Evolutionary conservation across 2,888 invertebrate genomes (phyloP), one percentile per base, ranked within the genome.

Genomic region (Protula sp.): DNA sequence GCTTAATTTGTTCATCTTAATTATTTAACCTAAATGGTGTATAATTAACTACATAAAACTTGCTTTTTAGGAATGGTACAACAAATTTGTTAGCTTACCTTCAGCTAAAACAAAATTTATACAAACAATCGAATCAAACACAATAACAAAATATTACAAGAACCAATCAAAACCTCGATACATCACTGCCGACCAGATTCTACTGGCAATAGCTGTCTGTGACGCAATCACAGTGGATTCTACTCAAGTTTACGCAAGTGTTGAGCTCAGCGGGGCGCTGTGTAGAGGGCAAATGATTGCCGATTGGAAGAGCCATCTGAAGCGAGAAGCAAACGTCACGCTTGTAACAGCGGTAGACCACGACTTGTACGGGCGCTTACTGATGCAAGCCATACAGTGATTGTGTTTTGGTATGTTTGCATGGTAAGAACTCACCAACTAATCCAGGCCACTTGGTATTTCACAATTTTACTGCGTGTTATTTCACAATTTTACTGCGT

Each of bases 61-160:
- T 4, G 5, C 5, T 22, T 27, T 55, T 3, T 9, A 61, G 61
- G 54, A 58, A 14, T 58, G 57, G 54, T 61, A 61, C 27, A 29
- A 58, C 22, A n/a, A 58, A 28, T 61, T 58, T 45, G 45, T 58
- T 14, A 38, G n/a, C 28, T 14, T 22, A 24, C 47, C 30, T n/a
- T 45, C 57, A 3, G 38, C 26, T 26, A 47, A 29, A 29, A 54
- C 47, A 27, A 27, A 27, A n/a, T 54, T 61, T 29, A 48, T 61
- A 19, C 26, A 54, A 29, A 14, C n/a, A 2, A 54, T 58, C 9
- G 61, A 58, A 54, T 29, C n/a, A 30, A 57, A 54, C 24, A 58
- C 54, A 22, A 29, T 57, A 4, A 28, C 22, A 22, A 45, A 38
- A 4, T 56, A 47, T 27, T 56, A 56, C 47, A 26, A 27, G 26